These are phyloP conservation scores for Epinephelus moara DNA, from an alignment of 2,113 vertebrate species.

Conservation along the genomic window DNA sequence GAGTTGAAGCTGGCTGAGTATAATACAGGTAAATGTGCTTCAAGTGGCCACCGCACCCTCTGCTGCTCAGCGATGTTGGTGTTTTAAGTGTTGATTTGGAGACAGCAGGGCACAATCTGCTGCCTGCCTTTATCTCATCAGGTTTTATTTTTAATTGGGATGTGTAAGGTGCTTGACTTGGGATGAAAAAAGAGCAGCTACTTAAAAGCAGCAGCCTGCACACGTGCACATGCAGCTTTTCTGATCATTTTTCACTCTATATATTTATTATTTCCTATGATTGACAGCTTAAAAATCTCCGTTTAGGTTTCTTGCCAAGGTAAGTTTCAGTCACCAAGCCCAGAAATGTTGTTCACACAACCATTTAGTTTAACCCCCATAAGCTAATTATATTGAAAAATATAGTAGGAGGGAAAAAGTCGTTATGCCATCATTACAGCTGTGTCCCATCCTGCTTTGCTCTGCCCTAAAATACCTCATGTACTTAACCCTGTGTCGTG, in stretches of 20 bases:
- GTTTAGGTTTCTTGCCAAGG: background rate
- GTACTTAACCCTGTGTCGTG: background rate
- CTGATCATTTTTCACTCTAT: background rate
- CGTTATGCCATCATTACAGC: background rate
- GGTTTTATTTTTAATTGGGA: slow-evolving; percentile 6
- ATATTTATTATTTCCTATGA: background rate
- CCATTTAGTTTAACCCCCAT: background rate
- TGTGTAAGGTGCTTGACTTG: background rate
- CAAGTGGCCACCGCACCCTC: background rate
- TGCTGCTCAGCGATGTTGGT: background rate
- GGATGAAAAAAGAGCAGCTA: background rate
- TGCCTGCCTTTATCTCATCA: background rate
- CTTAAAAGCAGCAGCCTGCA: background rate
- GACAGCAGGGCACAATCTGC: background rate
- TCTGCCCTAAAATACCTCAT: background rate
- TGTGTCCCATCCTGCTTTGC: background rate
- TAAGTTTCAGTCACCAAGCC: background rate
- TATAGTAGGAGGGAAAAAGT: background rate
- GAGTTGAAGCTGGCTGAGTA: background rate
- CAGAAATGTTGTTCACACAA: background rate
- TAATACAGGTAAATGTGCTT: background rate
- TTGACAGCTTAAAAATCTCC: background rate
- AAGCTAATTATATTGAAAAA: background rate
- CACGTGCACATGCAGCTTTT: background rate
- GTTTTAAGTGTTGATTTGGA: background rate